Percentiles rank a stretch among this genome's conserved stretches.
These are phyloP conservation scores for Chloromyia formosa DNA, from an alignment of 2,888 invertebrate species.

Conservation along the genomic window DNA sequence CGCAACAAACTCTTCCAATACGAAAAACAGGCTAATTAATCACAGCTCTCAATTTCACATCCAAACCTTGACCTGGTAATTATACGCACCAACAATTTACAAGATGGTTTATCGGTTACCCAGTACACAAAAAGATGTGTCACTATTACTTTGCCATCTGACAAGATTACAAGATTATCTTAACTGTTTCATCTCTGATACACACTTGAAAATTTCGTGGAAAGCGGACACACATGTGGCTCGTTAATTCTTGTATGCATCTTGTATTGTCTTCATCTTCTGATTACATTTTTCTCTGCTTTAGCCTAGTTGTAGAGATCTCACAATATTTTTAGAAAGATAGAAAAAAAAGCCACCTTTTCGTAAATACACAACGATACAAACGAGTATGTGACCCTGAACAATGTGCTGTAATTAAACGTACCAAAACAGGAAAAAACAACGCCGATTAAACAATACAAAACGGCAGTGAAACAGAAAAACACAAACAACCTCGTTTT, in stretches of 20 bases:
- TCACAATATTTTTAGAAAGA: too few relatives aligned
- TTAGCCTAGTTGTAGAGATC: too few relatives aligned
- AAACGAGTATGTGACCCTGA: background rate
- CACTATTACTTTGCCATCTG: background rate
- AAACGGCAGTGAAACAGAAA: background rate
- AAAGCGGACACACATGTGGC: background rate
- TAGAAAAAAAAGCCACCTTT: too few relatives aligned
- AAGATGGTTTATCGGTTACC: background rate
- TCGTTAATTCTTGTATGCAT: background rate
- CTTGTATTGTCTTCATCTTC: background rate
- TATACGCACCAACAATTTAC: background rate
- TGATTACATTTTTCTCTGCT: background rate
- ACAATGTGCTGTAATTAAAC: slow-evolving; percentile 4
- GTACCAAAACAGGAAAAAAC: background rate
- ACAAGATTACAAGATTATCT: slow-evolving; percentile 3
- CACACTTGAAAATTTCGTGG: background rate
- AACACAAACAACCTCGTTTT: background rate
- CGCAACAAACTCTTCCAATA: too few relatives aligned
- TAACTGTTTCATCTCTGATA: background rate
- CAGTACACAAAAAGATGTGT: background rate
- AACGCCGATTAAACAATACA: background rate
- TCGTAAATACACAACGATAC: background rate
- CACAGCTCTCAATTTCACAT: background rate
- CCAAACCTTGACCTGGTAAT: background rate
- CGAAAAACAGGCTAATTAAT: too few relatives aligned